Conservation (phyloP, 2,113 vertebrate species). For the Opisthocomus hoazin region DNA sequence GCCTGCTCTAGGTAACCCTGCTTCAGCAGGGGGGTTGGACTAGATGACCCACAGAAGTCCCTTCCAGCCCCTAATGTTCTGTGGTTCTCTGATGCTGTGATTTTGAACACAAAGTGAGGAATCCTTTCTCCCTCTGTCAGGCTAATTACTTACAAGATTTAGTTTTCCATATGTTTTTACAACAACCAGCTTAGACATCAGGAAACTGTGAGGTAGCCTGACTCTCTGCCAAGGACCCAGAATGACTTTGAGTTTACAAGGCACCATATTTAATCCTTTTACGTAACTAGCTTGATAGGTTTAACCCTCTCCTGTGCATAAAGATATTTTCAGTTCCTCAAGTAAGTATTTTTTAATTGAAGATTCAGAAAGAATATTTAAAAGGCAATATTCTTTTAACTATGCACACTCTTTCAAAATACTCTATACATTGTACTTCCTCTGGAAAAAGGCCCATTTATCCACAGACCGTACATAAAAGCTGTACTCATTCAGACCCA, state of each 20-base stretch:
- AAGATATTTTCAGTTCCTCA: background rate
- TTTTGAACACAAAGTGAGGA: background rate
- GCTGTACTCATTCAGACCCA: background rate
- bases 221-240: background rate
- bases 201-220: background rate
- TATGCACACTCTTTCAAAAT: background rate
- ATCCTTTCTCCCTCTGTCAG: background rate
- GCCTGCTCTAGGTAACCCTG: no score
- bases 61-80: no score
- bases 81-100: no score
- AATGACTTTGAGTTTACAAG: background rate
- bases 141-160: background rate
- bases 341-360: background rate
- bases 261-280: background rate
- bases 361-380: background rate
- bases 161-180: background rate
- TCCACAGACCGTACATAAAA: background rate
- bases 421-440: background rate
- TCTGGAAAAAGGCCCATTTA: background rate
- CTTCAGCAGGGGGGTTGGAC: no score
- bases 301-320: background rate
- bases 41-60: no score
- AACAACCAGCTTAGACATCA: background rate
- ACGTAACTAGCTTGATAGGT: background rate
- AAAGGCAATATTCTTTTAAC: background rate